Evolutionary conservation across 30 jellyfish, hydroid and myxozoan genomes (phyloP), one percentile per base, ranked within the genome.

Genomic region (Turritopsis rubra): DNA sequence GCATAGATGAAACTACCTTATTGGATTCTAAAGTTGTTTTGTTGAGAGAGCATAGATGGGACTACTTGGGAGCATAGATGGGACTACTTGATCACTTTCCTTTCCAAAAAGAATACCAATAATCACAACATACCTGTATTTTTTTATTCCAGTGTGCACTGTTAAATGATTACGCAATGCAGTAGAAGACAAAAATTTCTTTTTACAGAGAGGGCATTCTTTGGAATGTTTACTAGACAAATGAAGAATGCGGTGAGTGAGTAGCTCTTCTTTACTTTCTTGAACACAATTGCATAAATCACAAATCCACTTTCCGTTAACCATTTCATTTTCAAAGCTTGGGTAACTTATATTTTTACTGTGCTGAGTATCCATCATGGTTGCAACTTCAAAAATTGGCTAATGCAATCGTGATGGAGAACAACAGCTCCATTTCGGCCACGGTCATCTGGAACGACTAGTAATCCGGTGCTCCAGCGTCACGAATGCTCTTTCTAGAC

Each of bases 111-210:
- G n/a, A n/a, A n/a, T n/a, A n/a, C 29, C 76, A 66, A n/a, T 3
- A 25, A 21, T 8, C 16, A 29, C 8, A 53, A 1, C 28, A 80
- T 65, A 80, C 87, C 87, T 80, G 53, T 41, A 80, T n/a, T 65
- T 54, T 65, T 80, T 80, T 80, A 80, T 65, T 52, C 87, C 87
- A 53, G 87, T 80, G 28, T 80, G 87, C 66, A 80, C 54, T 21
- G 75, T 80, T 54, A 80, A 65, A 80, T 80, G 87, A 65, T 68
- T 53, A 17, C 70, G 65, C 3, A 80, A 29, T 22, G 87, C 54
- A 65, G 75, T 53, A 17, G 78, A 8, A 20, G 65, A 68, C 8
- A 76, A 22, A n/a, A 80, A 80, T 9, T 9, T 26, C 70, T 80
- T 80, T 65, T 80, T 29, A 68, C 87, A 80, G 1, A 80, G 54